Evolutionary conservation across 2,888 invertebrate genomes (phyloP).

Genomic region (Phyllotreta striolata): DNA sequence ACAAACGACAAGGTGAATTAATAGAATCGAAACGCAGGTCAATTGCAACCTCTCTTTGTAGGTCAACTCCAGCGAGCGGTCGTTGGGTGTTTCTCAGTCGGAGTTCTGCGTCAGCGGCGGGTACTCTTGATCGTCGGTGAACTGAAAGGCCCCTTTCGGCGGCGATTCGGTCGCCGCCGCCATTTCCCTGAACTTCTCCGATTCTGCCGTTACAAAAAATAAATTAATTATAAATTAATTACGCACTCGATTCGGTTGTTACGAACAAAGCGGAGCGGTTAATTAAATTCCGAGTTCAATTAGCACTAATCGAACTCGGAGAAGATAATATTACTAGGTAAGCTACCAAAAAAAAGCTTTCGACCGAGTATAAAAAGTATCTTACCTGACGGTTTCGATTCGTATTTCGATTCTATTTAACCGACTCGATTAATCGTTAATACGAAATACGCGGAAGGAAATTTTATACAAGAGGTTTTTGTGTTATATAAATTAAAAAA

Average conservation of each 20-base stretch:
- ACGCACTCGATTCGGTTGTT: no score
- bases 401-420: no score
- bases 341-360: no score
- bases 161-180: conserved; percentile 76
- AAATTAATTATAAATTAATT: conserved; percentile 9
- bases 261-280: no score
- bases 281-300: no score
- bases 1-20: conserved; percentile 56
- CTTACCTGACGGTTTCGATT: no score
- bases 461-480: no score
- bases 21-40: conserved; percentile 54
- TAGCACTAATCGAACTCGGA: no score
- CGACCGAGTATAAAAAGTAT: no score
- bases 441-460: no score
- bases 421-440: no score
- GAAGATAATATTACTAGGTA: no score
- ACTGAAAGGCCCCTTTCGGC: conserved; percentile 74
- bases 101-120: conserved; percentile 77
- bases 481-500: conserved; percentile 25
- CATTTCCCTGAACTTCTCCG: conserved; percentile 78
- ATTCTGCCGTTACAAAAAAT: conserved; percentile 67
- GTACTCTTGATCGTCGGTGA: conserved; percentile 84
- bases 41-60: conserved; percentile 46
- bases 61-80: conserved; percentile 29
- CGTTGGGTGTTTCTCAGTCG: conserved; percentile 58